Base-by-base conservation (phyloP, 2,113 vertebrate species). In the Xyliphius kryptos region DNA sequence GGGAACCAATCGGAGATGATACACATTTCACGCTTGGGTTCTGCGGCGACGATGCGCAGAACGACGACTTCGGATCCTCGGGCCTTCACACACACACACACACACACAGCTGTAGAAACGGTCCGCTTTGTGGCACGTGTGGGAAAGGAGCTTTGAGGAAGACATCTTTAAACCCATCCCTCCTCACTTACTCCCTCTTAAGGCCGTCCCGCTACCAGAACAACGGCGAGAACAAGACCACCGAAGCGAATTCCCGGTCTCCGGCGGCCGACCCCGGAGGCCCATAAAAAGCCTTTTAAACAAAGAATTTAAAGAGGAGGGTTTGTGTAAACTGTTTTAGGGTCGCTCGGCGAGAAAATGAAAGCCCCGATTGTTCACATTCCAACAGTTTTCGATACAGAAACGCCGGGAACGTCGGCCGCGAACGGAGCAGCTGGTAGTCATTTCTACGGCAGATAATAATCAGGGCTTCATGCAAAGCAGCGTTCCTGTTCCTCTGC, bases 301-400 rank as follows among this genome's bases (percentile, higher is more conserved):
- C 62, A 36, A 32, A 63, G 71, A 89, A 85, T 85, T 85, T 74
- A 77, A 81, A 82, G 81, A 88, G 57, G 67, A 65, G 66, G 73
- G 75, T 86, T 87, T 87, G 81, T 80, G 82, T 86, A 88, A 88
- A 87, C 80, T 82, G 72, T 80, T 84, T 84, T 82, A 83, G 44
- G 56, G 55, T 71, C 10, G 50, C 63, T 74, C 83, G 83, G 80
- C 89, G 87, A 90, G 86, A 91, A 91, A 88, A 76, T 88, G 82
- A 88, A 90, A 89, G 88, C 89, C 77, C 83, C 87, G 90, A 92
- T 86, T 92, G 90, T 90, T 87, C 85, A 71, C 90, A 94, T 94
- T 91, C 89, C 90, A 89, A 87, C 88, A 76, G 81, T 91, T 73
- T 92, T 89, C 87, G 83, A 90, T 89, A 86, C 71, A 90, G 88